Base-by-base conservation (phyloP, 1,140 invertebrate species). In the Mercenaria mercenaria region DNA sequence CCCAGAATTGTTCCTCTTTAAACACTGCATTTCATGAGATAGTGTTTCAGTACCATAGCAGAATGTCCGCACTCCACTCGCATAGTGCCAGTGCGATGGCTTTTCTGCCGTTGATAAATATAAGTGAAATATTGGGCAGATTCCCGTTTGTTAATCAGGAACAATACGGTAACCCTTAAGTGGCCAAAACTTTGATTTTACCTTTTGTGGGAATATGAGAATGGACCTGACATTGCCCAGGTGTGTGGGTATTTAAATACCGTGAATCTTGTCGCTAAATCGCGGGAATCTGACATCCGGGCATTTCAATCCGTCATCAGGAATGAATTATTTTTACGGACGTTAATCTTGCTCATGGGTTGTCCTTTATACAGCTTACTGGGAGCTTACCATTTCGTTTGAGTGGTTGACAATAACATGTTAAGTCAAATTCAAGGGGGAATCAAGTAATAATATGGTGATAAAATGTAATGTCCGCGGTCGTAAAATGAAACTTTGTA, bases 391-490 rank as follows among this genome's bases (percentile, higher is more conserved):
- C 23, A 56, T 34, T 32, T 61, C 29, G 41, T 52, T 82, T 37
- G 59, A 67, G 80, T 82, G 52, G 56, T 43, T 82, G 67, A 82
- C 80, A 82, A 82, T 82, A 61, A 82, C 80, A 82, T 82, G 80
- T 82, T 64, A 82, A 82, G 37, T 41, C 37, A 56, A 67, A 82
- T 8, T 67, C 3, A 67, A 67, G 37, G 80, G 52, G 37, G 37
- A n/a, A 82, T 41, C 52, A 41, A 26, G 52, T 82, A 43, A 82
- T 82, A 79, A 79, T 56, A 34, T n/a, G 43, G 26, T 18, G 47
- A 37, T 52, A 79, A 79, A 79, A 79, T 29, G 47, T 72, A 56
- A 39, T 37, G 29, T 52, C 47, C 76, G 32, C 76, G 76, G 56
- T 11, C 29, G 26, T 56, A 34, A 79, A 52, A 79, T 79, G 29